These are phyloP conservation scores for Epinephelus fuscoguttatus DNA, from an alignment of 2,113 vertebrate species.

Conservation along the genomic window DNA sequence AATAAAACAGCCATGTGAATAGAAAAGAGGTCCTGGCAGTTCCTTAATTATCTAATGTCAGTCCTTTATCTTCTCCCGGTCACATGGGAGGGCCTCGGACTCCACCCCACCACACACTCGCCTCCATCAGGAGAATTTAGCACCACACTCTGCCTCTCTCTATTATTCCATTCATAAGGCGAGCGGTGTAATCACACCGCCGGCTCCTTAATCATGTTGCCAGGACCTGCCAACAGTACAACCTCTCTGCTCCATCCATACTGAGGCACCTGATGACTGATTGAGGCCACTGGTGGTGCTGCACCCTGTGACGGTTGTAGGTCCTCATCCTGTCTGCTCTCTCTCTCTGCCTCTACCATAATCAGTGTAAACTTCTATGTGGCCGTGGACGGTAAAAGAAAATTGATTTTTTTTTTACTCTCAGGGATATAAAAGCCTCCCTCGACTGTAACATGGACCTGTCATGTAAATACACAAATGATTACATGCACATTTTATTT, in stretches of 20 bases:
- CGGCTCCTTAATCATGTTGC: conserved; percentile 71
- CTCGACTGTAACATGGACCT: conserved; percentile 16
- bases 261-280: conserved; percentile 62
- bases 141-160: conserved; percentile 58
- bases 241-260: conserved; percentile 47
- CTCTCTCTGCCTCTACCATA: conserved; percentile 5
- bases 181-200: conserved; percentile 52
- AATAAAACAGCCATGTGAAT: conserved; percentile 73
- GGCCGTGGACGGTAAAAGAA: conserved; percentile 2
- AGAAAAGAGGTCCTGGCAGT: conserved; percentile 65
- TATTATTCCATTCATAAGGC: conserved; percentile 67
- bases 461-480: conserved; percentile 20
- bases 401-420: conserved; percentile 38
- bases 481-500: neutral
- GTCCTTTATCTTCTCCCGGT: conserved; percentile 71
- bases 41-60: conserved; percentile 80
- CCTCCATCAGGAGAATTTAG: conserved; percentile 73
- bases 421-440: neutral
- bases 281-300: conserved; percentile 64
- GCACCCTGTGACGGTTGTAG: conserved; percentile 45
- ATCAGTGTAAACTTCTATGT: conserved; percentile 25
- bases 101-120: conserved; percentile 44
- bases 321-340: conserved; percentile 51
- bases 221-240: conserved; percentile 38
- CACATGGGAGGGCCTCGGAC: conserved; percentile 53